Evolutionary conservation across 2,797 vertebrate species (phyloP), one percentile per base, ranked within the genome.

Genomic region (Myotis vivesi): DNA sequence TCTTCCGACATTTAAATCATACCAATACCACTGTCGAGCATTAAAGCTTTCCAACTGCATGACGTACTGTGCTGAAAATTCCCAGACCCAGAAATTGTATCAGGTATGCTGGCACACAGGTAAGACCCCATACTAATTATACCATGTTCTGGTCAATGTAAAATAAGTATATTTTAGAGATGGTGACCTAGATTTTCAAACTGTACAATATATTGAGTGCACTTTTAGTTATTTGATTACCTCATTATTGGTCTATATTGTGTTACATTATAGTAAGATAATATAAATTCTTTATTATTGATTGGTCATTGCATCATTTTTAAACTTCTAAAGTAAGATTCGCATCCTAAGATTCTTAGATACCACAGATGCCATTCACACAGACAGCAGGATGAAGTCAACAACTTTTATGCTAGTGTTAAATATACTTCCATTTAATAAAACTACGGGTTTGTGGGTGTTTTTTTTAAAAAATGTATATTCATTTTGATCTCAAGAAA

Each of bases 151-250:
- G 53, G 16, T 66, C 81, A 76, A 84, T 62, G 10, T 72, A 28
- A 92, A 93, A 53, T 53, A 91, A 73, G 30, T 64, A 19, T 68
- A 77, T 75, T 55, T 92, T 57, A 88, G 76, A 84, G n/a, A 53
- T 2, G 1, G 30, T 87, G 59, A 73, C 20, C 46, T 30, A 81
- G 38, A 79, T 77, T 89, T 95, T 80, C 68, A 85, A 49, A 92
- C 41, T 91, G 30, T n/a, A 80, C 13, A 75, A 44, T 44, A 6
- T 68, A 73, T 36, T 66, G 3, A 93, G 28, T 79, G 4, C 17
- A 57, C 85, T 87, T 88, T 57, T 66, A 6, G 12, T 89, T 77
- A 49, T 41, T 94, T 77, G 49, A 59, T 68, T 36, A 73, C 46
- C 49, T 92, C 9, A 8, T 55, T 91, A 25, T 64, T 90, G 73